phyloP scores from a whole-genome alignment of 1,140 invertebrate genomes.

The Diorhabda sublineata region DNA sequence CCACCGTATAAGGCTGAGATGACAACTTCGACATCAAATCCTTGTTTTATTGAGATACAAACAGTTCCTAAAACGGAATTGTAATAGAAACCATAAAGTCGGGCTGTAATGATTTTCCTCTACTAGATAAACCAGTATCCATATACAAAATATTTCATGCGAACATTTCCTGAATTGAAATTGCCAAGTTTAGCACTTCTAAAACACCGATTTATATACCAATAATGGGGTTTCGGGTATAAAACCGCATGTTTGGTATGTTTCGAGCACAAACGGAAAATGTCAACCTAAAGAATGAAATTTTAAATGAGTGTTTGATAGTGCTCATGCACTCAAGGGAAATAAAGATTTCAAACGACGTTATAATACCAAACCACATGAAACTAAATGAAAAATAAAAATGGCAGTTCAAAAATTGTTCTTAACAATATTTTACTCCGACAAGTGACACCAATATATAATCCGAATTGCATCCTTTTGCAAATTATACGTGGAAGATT shows the following conservation, averaged over 20 bases:
- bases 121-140: constrained; percentile 10
- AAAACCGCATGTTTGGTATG: background rate
- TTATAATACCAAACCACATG: too few species aligned
- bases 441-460: too few species aligned
- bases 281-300: background rate
- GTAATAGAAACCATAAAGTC: constrained; percentile 15
- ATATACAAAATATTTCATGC: constrained; percentile 10
- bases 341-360: too few species aligned
- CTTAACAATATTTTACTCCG: too few species aligned
- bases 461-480: too few species aligned
- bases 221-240: constrained; percentile 9
- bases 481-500: too few species aligned
- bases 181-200: constrained; percentile 16
- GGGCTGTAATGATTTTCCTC: background rate
- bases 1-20: background rate
- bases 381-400: too few species aligned
- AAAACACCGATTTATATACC: constrained; percentile 18
- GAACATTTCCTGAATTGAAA: constrained; percentile 14
- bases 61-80: constrained; percentile 6
- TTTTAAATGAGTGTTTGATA: background rate
- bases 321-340: too few species aligned
- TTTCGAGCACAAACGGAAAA: background rate
- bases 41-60: constrained; percentile 13
- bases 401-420: too few species aligned
- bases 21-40: constrained; percentile 10